Evolutionary conservation across 2,888 invertebrate genomes (phyloP).

Genomic region (Cistogaster globosa): DNA sequence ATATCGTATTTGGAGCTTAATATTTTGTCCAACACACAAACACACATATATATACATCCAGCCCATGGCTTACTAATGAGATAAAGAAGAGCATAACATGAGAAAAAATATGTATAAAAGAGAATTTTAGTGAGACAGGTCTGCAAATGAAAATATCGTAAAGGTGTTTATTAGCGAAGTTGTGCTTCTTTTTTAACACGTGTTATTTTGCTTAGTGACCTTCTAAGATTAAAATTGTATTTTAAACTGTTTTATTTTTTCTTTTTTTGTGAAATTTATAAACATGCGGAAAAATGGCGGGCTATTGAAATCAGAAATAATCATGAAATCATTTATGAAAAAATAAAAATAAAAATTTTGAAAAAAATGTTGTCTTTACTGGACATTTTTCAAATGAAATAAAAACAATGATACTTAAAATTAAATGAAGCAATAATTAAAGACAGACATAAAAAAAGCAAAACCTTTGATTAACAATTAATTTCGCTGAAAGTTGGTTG

Average conservation of each 20-base stretch:
- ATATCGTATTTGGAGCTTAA: conserved; percentile 46
- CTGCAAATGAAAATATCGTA: conserved; percentile 37
- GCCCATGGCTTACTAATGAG: background rate
- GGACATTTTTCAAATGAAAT: too few species aligned
- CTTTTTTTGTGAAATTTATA: background rate
- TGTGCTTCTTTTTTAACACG: conserved; percentile 54
- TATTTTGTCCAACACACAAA: background rate
- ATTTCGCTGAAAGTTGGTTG: conserved; percentile 47
- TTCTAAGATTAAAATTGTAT: conserved; percentile 56
- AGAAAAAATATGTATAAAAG: background rate
- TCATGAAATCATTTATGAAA: too few species aligned
- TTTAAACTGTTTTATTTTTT: conserved; percentile 32
- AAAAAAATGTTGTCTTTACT: too few species aligned
- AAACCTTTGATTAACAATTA: conserved; percentile 19
- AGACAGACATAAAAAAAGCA: background rate
- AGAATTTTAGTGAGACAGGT: conserved; percentile 9
- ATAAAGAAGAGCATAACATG: background rate
- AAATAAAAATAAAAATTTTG: too few species aligned
- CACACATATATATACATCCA: background rate
- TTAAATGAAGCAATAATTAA: too few species aligned
- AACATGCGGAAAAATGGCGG: conserved; percentile 61
- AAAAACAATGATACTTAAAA: too few species aligned
- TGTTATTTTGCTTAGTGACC: conserved; percentile 59
- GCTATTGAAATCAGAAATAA: too few species aligned
- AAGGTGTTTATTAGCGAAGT: conserved; percentile 18